Conservation (phyloP, 2,888 invertebrate genomes). For the Aphodius sticticus region DNA sequence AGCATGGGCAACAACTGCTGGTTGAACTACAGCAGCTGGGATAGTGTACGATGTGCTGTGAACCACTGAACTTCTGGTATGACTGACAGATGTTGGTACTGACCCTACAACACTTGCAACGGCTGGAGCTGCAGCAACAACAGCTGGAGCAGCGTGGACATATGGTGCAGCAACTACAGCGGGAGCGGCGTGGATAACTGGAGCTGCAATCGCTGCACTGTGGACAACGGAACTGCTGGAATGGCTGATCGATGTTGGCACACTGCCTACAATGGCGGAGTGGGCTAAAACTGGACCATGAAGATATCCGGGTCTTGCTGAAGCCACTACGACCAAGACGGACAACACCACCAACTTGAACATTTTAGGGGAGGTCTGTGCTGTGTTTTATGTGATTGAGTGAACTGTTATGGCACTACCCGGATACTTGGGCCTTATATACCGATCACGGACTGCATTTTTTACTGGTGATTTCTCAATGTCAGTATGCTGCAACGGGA, state of each 20-base stretch:
- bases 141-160: slow-evolving; percentile 26
- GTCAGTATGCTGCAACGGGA: slow-evolving; percentile 17
- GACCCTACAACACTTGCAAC: slow-evolving; percentile 53
- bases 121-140: slow-evolving; percentile 38
- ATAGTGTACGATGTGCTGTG: slow-evolving; percentile 47
- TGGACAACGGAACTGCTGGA: slow-evolving; percentile 44
- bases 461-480: slow-evolving; percentile 12
- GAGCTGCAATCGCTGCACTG: slow-evolving; percentile 47
- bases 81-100: slow-evolving; percentile 57
- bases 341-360: slow-evolving; percentile 69
- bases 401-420: slow-evolving; percentile 12
- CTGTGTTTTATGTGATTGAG: slow-evolving; percentile 56
- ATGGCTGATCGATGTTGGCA: slow-evolving; percentile 56
- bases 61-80: slow-evolving; percentile 43
- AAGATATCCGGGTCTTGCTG: slow-evolving; percentile 61
- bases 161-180: slow-evolving; percentile 29
- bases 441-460: slow-evolving; percentile 5
- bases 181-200: slow-evolving; percentile 48
- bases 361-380: slow-evolving; percentile 64
- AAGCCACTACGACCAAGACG: slow-evolving; percentile 65
- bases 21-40: slow-evolving; percentile 48
- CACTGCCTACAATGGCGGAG: slow-evolving; percentile 51
- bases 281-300: slow-evolving; percentile 50
- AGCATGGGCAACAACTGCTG: slow-evolving; percentile 17
- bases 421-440: slow-evolving; percentile 9